Conservation (phyloP, 92 coral and sea anemone species). For the Heteractis magnifica region DNA sequence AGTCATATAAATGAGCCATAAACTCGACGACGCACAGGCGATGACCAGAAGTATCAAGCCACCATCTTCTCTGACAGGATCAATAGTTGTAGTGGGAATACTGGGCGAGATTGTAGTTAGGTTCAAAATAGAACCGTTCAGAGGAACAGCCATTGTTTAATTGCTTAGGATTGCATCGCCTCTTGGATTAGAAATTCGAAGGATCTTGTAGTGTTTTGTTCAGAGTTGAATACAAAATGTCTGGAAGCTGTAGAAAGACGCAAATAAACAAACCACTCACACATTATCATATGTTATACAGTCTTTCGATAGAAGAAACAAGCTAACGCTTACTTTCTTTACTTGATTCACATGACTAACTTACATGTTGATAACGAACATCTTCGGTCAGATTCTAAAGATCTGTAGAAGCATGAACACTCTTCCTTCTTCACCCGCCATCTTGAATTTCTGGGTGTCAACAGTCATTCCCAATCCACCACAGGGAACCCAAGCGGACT, state of each 20-base stretch:
- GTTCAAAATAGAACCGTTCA: background rate
- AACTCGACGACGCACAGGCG: slow-evolving; percentile 71
- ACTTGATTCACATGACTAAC: background rate
- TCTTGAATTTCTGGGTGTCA: slow-evolving; percentile 4
- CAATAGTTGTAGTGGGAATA: background rate
- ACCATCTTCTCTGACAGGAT: slow-evolving; percentile 18
- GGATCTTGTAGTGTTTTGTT: background rate
- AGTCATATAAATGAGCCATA: slow-evolving; percentile 92
- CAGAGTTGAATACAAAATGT: background rate
- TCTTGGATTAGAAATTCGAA: background rate
- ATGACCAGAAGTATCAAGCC: slow-evolving; percentile 68
- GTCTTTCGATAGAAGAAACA: background rate
- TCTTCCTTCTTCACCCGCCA: background rate
- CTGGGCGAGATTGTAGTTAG: slow-evolving; percentile 7
- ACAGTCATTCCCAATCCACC: background rate
- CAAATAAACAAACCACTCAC: background rate
- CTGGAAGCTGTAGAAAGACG: background rate
- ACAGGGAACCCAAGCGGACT: slow-evolving; percentile 5
- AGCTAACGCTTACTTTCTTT: background rate
- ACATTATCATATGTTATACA: background rate
- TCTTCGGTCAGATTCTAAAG: background rate
- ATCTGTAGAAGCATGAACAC: background rate
- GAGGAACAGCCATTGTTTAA: background rate
- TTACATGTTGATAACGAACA: background rate
- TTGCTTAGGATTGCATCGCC: background rate